A percentile compares a stretch with the other conserved stretches of the same genome.
Evolutionary conservation across 1,140 invertebrate species (phyloP).

Genomic region (Drosophila ercepeae): DNA sequence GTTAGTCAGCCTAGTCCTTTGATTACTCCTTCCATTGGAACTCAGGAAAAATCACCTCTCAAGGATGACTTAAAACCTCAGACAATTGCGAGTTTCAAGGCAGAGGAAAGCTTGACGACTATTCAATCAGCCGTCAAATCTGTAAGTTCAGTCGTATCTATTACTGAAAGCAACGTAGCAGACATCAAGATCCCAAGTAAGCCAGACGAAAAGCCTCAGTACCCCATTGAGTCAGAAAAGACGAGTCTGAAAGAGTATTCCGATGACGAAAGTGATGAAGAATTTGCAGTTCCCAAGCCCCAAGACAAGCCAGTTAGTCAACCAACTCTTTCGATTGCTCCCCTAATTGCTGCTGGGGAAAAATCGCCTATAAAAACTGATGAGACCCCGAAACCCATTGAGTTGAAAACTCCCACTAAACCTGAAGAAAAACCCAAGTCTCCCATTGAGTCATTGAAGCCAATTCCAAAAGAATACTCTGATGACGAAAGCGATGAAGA

Average conservation of each 20-base stretch:
- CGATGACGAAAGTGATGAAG: background rate
- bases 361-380: background rate
- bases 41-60: conserved; percentile 7
- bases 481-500: conserved; percentile 32
- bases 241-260: background rate
- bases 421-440: conserved; percentile 22
- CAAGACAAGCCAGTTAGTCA: background rate
- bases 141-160: background rate
- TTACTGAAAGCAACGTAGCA: background rate
- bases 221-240: background rate
- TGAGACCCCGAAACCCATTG: too few species aligned
- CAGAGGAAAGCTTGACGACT: background rate
- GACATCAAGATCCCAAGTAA: background rate
- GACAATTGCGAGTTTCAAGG: background rate
- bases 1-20: background rate
- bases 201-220: background rate
- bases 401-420: conserved; percentile 1
- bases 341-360: background rate
- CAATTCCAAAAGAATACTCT: conserved; percentile 13
- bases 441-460: background rate
- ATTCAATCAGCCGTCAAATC: background rate
- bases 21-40: background rate
- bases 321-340: background rate
- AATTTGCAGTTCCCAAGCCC: background rate
- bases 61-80: background rate